These are phyloP conservation scores for Heliconius erato DNA, from an alignment of 2,888 invertebrate genomes.

Conservation along the genomic window DNA sequence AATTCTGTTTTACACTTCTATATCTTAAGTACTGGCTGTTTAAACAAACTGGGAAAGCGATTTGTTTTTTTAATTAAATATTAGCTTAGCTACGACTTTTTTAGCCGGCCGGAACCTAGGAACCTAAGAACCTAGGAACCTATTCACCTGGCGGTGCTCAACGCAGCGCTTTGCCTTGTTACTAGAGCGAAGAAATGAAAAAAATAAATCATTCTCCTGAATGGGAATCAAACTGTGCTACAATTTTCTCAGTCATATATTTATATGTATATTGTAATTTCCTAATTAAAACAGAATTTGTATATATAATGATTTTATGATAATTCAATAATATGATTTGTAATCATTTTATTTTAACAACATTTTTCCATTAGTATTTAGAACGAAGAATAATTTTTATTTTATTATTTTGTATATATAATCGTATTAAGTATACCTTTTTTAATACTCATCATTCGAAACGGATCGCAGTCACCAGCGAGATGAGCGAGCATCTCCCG, in stretches of 20 bases:
- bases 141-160: too few relatives aligned
- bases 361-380: neutral
- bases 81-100: neutral
- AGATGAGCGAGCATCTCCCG: slow-evolving; percentile 93
- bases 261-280: neutral
- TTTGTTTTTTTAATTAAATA: neutral
- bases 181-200: too few relatives aligned
- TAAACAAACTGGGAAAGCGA: neutral
- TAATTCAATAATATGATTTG: too few relatives aligned
- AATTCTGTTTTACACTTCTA: neutral
- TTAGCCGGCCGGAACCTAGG: too few relatives aligned
- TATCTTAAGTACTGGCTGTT: neutral
- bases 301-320: neutral
- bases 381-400: too few relatives aligned
- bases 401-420: too few relatives aligned
- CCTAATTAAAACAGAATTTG: neutral
- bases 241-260: neutral
- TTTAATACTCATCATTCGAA: slow-evolving; percentile 89
- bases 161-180: too few relatives aligned
- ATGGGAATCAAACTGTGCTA: too few relatives aligned
- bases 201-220: too few relatives aligned
- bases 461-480: slow-evolving; percentile 96
- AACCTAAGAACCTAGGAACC: too few relatives aligned
- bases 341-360: too few relatives aligned
- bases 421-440: slow-evolving; percentile 73